Conservation (phyloP, 2,797 vertebrate species). For the Megalops cyprinoides region DNA sequence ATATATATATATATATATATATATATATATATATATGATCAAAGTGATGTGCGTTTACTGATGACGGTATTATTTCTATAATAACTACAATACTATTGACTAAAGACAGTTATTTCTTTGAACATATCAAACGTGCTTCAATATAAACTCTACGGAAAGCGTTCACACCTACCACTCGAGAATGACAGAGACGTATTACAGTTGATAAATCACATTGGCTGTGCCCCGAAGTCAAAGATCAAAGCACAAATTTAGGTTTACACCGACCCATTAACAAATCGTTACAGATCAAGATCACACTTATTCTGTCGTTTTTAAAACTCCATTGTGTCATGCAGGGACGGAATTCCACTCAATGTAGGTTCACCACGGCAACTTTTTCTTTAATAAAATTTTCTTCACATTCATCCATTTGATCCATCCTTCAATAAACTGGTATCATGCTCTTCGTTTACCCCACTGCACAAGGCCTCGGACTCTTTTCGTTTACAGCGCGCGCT, state of each 20-base stretch:
- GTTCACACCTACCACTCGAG: background rate
- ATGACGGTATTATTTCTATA: too few species aligned
- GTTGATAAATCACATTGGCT: background rate
- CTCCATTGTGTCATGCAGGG: background rate
- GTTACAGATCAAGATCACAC: background rate
- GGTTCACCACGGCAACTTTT: background rate
- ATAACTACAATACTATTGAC: too few species aligned
- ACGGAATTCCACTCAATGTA: background rate
- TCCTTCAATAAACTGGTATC: slow-evolving; percentile 3
- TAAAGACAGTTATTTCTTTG: too few species aligned
- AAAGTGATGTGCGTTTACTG: too few species aligned
- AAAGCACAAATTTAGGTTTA: slow-evolving; percentile 17
- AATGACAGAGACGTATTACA: background rate
- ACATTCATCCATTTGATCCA: too few species aligned
- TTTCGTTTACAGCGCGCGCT: slow-evolving; percentile 32
- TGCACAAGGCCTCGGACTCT: slow-evolving; percentile 45
- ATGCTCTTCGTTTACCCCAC: slow-evolving; percentile 18
- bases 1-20: too few species aligned
- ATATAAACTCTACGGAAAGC: too few species aligned
- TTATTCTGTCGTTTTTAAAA: background rate
- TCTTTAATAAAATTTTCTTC: background rate
- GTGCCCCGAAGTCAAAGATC: background rate
- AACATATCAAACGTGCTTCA: too few species aligned
- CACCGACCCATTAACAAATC: slow-evolving; percentile 12
- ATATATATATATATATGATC: too few species aligned